phyloP scores from a whole-genome alignment of 2,113 vertebrate species.

The Corythoichthys haematopterus region DNA sequence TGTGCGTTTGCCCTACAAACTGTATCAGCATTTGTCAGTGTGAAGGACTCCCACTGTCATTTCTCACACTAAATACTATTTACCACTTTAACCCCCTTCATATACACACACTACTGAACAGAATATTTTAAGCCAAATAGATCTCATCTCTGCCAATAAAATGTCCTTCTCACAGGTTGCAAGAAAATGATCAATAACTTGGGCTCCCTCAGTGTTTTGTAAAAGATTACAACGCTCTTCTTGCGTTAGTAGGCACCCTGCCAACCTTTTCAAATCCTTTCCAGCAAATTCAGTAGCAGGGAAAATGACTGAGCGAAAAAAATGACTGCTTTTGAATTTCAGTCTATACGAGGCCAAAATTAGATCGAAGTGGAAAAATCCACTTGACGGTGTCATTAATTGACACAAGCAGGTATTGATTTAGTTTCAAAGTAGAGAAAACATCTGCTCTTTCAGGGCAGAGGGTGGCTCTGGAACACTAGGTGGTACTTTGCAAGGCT shows the following conservation, averaged over 20 bases:
- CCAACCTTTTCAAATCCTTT: background rate
- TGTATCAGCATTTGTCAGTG: no score
- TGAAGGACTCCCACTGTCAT: slow-evolving; percentile 4
- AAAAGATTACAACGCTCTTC: background rate
- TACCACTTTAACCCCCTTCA: background rate
- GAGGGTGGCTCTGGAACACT: slow-evolving; percentile 28
- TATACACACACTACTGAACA: background rate
- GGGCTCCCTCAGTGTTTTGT: slow-evolving; percentile 2
- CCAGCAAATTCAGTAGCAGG: slow-evolving; percentile 3
- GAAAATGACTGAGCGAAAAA: slow-evolving; percentile 8
- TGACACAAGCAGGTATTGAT: slow-evolving; percentile 22
- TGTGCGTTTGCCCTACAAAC: background rate
- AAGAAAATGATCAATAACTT: slow-evolving; percentile 4
- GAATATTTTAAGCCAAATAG: background rate
- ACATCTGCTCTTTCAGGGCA: slow-evolving; percentile 41
- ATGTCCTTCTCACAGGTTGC: background rate
- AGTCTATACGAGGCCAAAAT: slow-evolving; percentile 36
- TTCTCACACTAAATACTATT: slow-evolving; percentile 3
- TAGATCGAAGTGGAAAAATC: slow-evolving; percentile 26
- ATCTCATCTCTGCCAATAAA: slow-evolving; percentile 1
- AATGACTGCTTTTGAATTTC: background rate
- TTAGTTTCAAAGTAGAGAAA: slow-evolving; percentile 33
- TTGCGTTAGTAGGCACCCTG: slow-evolving; percentile 11
- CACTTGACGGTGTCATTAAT: slow-evolving; percentile 30
- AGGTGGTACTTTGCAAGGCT: slow-evolving; percentile 40